Conservation (phyloP, 2,888 invertebrate genomes). For the Habrosyne pyritoides region DNA sequence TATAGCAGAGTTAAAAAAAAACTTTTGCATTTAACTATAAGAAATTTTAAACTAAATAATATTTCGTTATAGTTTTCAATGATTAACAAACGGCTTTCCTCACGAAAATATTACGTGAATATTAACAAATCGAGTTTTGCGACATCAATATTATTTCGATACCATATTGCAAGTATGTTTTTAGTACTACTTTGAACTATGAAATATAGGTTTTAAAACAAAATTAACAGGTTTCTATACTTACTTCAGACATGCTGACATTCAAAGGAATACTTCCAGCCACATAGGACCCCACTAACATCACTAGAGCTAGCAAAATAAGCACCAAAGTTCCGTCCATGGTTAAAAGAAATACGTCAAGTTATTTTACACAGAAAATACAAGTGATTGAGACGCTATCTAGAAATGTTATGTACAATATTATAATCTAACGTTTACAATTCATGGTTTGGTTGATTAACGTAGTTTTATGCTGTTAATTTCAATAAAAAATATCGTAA, state of each 20-base stretch:
- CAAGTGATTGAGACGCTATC: constrained; percentile 11
- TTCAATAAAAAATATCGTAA: constrained; percentile 1
- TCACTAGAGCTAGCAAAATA: constrained; percentile 92
- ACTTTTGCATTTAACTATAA: not conserved
- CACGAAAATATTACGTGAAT: constrained; percentile 16
- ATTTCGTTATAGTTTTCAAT: constrained; percentile 9
- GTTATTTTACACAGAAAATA: constrained; percentile 15
- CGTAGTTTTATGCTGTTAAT: constrained; percentile 12
- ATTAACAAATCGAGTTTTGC: not conserved
- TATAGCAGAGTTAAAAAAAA: not conserved
- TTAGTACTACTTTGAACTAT: not conserved
- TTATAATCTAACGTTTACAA: constrained; percentile 14
- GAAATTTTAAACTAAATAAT: not conserved
- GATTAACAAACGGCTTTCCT: not conserved
- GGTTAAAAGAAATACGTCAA: constrained; percentile 12
- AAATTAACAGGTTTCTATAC: constrained; percentile 16
- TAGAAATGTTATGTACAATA: constrained; percentile 5
- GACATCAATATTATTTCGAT: not conserved
- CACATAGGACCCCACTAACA: constrained; percentile 97
- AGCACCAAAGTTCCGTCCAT: constrained; percentile 95
- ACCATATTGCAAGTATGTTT: constrained; percentile 5
- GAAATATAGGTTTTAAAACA: not conserved
- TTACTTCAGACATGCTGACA: constrained; percentile 96
- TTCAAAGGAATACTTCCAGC: constrained; percentile 97
- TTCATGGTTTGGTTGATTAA: constrained; percentile 17